Base-by-base conservation (phyloP, 2,888 invertebrate species). In the Mythimna ferrago region DNA sequence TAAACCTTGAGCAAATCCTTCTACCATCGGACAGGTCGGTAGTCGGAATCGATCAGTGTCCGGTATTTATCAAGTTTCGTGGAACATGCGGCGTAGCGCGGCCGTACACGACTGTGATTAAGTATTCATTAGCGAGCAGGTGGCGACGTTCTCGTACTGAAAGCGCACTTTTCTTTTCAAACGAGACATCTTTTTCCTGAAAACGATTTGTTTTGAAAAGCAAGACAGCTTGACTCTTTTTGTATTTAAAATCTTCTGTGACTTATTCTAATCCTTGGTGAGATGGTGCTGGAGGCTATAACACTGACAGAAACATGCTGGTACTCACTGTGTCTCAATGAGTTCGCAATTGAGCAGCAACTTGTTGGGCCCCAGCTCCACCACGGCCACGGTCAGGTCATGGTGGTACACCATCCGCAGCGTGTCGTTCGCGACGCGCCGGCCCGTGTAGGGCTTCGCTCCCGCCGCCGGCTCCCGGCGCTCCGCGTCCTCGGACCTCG, bases 241-340 rank as follows among this genome's bases (percentile, higher is more conserved):
- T 54, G 19, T 53, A 32, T 44, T 19, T 35, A 7, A 11, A 16
- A 53, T 16, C 4, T 57, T 62, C 53, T 26, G 14, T 16, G 9
- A 38, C 11, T 16, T 38, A 38, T 11, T 21, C 35, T 14, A 32
- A n/a, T 2, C n/a, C 19, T 60, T 61, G 41, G 5, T 51, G 4
- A 48, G 2, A 11, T 32, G n/a, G 10, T 5, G 41, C 9, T 51
- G 26, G 2, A 16, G 1, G 1, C 2, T 48, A n/a, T n/a, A 6
- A 48, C 4, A 35, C 9, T 64, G 5, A 62, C n/a, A n/a, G 38
- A 70, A 48, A 21, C 57, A 61, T 48, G 60, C 9, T n/a, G 21
- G 26, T 89, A 98, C 98, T 98, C 94, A 99, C 98, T 97, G 97
- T 84, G 98, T 98, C 97, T 99, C 98, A 89, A 98, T 98, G 87